A percentile compares a stretch with the other conserved stretches of the same genome.
Conservation (phyloP, 1,140 invertebrate species). For the Drosophila paulistorum region DNA sequence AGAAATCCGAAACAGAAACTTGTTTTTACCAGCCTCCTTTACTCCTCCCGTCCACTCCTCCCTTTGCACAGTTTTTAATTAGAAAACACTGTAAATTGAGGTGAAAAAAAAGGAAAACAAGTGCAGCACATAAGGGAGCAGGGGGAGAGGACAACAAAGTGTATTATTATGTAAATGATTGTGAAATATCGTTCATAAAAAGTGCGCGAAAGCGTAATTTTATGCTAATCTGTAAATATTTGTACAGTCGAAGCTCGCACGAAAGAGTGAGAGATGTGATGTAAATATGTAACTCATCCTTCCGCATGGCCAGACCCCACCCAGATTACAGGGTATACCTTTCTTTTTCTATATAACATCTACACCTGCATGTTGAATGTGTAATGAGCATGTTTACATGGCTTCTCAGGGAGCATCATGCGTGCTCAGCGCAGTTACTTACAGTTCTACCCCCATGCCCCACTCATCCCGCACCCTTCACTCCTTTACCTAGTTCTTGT, state of each 20-base stretch:
- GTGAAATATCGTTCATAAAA: slow-evolving; percentile 59
- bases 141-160: slow-evolving; percentile 36
- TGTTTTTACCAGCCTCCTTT: slow-evolving; percentile 32
- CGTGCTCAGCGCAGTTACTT: slow-evolving; percentile 60
- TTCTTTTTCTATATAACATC: slow-evolving; percentile 14
- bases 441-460: background rate
- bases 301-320: slow-evolving; percentile 43
- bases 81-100: slow-evolving; percentile 61
- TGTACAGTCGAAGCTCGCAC: slow-evolving; percentile 24
- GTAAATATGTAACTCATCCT: slow-evolving; percentile 61
- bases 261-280: slow-evolving; percentile 20
- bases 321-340: slow-evolving; percentile 6
- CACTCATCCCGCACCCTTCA: background rate
- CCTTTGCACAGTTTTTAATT: slow-evolving; percentile 71
- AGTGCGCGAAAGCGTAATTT: slow-evolving; percentile 69
- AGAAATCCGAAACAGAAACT: slow-evolving; percentile 39
- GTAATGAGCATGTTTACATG: slow-evolving; percentile 65
- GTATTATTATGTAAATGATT: slow-evolving; percentile 74
- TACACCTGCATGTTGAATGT: slow-evolving; percentile 60
- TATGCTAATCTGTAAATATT: slow-evolving; percentile 77
- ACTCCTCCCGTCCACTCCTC: too few relatives aligned
- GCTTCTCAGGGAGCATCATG: slow-evolving; percentile 28
- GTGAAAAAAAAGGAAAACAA: slow-evolving; percentile 28
- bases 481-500: background rate
- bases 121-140: background rate